phyloP scores from a whole-genome alignment of 2,888 invertebrate species.

The Ernsta delagoae region DNA sequence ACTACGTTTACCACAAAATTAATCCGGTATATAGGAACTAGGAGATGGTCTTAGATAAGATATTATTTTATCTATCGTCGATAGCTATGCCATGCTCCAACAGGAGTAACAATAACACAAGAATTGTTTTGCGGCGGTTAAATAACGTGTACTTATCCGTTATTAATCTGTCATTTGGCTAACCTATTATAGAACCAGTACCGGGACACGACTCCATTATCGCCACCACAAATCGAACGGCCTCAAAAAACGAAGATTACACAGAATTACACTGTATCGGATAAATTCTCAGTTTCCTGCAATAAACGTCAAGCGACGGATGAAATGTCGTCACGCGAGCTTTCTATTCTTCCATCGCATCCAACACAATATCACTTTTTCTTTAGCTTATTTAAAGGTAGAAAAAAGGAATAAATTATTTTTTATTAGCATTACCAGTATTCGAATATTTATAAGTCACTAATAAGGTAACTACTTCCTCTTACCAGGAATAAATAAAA shows the following conservation, averaged over 20 bases:
- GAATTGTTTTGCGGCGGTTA: too few species aligned
- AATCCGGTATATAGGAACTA: too few species aligned
- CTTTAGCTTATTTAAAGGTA: neutral
- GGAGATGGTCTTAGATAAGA: too few species aligned
- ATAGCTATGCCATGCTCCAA: too few species aligned
- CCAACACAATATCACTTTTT: conserved; percentile 10
- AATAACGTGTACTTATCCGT: neutral
- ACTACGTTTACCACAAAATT: too few species aligned
- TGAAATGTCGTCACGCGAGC: conserved; percentile 33
- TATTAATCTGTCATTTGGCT: conserved; percentile 6
- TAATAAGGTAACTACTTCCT: too few species aligned
- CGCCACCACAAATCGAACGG: conserved; percentile 43
- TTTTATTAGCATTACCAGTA: neutral
- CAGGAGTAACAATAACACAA: too few species aligned
- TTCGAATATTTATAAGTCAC: too few species aligned
- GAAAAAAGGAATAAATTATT: neutral
- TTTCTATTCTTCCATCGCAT: conserved; percentile 12
- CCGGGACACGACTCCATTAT: conserved; percentile 49
- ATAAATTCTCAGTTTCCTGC: conserved; percentile 37
- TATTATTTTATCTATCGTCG: too few species aligned
- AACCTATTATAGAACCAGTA: conserved; percentile 54
- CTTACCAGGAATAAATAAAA: too few species aligned
- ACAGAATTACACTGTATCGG: conserved; percentile 36
- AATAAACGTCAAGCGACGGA: conserved; percentile 26
- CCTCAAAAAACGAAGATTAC: conserved; percentile 39